These are phyloP conservation scores for Pristionchus arcanus DNA, from an alignment of 2,888 invertebrate species.

Conservation along the genomic window DNA sequence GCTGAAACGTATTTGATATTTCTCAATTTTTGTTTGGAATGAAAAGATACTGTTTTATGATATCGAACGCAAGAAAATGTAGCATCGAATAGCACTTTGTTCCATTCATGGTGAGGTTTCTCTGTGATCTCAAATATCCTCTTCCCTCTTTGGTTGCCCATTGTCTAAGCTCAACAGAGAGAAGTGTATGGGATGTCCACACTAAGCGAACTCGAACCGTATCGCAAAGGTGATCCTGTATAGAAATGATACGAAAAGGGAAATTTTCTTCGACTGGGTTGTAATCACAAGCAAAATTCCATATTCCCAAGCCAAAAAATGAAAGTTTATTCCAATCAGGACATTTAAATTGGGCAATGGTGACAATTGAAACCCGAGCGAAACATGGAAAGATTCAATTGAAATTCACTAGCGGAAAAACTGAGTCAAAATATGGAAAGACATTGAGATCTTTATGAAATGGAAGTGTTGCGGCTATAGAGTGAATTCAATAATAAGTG, in stretches of 20 bases:
- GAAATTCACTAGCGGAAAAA: slow-evolving; percentile 20
- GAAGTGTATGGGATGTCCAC: neutral
- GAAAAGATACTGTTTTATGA: too few relatives aligned
- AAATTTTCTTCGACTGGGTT: neutral
- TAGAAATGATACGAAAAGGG: neutral
- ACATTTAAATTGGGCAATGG: neutral
- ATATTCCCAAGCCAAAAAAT: neutral
- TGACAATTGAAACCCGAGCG: neutral
- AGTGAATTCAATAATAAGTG: neutral
- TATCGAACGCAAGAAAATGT: neutral
- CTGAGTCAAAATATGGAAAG: slow-evolving; percentile 16
- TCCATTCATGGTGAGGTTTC: neutral
- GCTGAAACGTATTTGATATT: too few relatives aligned
- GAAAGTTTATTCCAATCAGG: neutral
- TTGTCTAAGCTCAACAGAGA: slow-evolving; percentile 18
- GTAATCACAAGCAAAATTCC: too few relatives aligned
- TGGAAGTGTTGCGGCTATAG: neutral
- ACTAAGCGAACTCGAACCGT: neutral
- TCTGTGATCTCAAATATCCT: slow-evolving; percentile 2
- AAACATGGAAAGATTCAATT: neutral
- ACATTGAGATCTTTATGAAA: slow-evolving; percentile 13
- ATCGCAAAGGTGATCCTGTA: neutral
- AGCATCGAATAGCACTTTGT: neutral
- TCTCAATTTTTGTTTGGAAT: too few relatives aligned
- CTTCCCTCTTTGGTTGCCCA: neutral